phyloP scores from a whole-genome alignment of 2,888 invertebrate species.

The Amphipoea oculea region DNA sequence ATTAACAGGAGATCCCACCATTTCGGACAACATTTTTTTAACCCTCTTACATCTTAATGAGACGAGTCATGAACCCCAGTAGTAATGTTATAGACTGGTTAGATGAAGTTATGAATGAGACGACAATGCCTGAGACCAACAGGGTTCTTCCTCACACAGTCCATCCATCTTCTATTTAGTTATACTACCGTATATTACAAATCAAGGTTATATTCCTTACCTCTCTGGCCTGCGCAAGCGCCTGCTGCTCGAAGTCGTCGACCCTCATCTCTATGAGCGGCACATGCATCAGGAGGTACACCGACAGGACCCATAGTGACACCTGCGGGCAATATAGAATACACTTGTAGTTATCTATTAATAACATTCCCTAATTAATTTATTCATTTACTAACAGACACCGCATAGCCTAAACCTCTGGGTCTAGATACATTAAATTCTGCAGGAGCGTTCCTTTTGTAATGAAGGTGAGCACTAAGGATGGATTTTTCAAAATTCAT shows the following conservation, averaged over 20 bases:
- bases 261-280: conserved; percentile 84
- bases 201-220: conserved; percentile 62
- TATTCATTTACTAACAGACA: too few species aligned
- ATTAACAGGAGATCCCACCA: neutral
- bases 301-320: conserved; percentile 78
- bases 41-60: neutral
- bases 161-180: neutral
- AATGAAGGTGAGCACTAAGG: neutral
- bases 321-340: conserved; percentile 71
- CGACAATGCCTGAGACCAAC: neutral
- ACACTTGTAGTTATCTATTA: conserved; percentile 6
- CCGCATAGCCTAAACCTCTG: neutral
- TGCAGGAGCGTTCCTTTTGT: neutral
- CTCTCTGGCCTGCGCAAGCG: conserved; percentile 74
- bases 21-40: neutral
- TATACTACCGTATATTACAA: neutral
- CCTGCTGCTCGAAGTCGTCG: conserved; percentile 81
- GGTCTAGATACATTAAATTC: neutral
- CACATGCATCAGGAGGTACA: conserved; percentile 78
- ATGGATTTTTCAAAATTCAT: neutral
- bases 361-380: neutral
- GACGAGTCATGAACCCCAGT: neutral
- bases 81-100: neutral
- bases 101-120: neutral
- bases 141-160: neutral